Evolutionary conservation across 2,113 vertebrate genomes (phyloP), one percentile per base, ranked within the genome.

Genomic region (Pelmatolapia mariae): DNA sequence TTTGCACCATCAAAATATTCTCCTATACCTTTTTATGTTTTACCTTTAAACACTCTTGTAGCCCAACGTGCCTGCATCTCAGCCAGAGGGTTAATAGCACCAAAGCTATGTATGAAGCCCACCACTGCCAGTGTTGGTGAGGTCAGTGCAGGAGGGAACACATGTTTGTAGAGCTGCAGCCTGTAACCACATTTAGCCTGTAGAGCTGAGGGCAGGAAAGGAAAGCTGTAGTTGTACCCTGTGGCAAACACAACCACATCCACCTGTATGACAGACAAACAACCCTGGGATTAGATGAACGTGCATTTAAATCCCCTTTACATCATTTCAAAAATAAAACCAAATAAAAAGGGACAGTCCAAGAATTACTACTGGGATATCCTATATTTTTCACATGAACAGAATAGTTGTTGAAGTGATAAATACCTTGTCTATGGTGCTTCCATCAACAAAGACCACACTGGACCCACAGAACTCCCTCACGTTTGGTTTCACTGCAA

Each of bases 41-140:
- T 94, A 98, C 98, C 98, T 95, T 97, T 97, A 88, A 98, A 97
- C 13, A 98, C 91, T 2, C 90, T 96, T 4, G 96, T 96, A 57
- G 92, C 97, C 97, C 97, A 99, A 83, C 97, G 97, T 9, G 95
- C 96, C 87, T 99, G 98, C 85, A 99, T 93, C 93, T 99, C 98
- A 0, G 96, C 90, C 88, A 97, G 29, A 12, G 98, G 96, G 95
- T 97, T 98, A 76, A 98, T 93, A 10, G 97, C 82, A 5, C 98
- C 98, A 1, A 96, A 15, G 1, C 95, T 93, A 29, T 97, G 96
- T 81, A 99, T 9, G 26, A 98, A 89, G 59, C 98, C 98, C 0
- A 98, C 96, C 82, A 98, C 93, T 2, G 97, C 98, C 92, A 98
- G 92, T 0, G 98, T 98, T 0, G 98, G 97, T 29, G 89, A 96